Percentiles rank a stretch among this genome's conserved stretches.
Conservation (phyloP, 2,113 vertebrate genomes). For the Mesoclemmys tuberculata region DNA sequence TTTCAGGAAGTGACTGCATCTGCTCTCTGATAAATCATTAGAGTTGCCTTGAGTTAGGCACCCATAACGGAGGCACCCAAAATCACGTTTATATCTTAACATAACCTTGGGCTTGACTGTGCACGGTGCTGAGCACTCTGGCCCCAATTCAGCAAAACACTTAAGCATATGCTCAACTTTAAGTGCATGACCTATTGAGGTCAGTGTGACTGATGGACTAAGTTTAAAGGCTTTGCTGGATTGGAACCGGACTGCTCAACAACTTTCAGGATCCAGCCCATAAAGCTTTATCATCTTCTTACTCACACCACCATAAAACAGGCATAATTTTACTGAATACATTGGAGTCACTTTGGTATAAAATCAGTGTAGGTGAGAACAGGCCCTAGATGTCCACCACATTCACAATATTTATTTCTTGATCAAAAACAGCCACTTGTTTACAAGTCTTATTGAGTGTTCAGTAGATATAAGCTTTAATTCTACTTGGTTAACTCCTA, state of each 20-base stretch:
- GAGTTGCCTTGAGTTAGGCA: no score
- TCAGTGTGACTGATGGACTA: no score
- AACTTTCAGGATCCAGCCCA: no score
- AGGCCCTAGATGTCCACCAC: not conserved
- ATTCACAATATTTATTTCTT: not conserved
- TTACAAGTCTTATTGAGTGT: not conserved
- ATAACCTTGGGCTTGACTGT: no score
- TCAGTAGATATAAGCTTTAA: not conserved
- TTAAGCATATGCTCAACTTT: no score
- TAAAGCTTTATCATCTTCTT: not conserved
- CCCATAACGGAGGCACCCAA: no score
- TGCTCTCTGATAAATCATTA: not conserved
- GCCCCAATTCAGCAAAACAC: no score
- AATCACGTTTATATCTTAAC: no score
- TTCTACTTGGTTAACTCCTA: not conserved
- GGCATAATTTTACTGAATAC: not conserved
- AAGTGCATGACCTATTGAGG: no score
- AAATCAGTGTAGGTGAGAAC: not conserved
- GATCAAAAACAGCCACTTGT: not conserved
- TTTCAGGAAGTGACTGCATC: not conserved
- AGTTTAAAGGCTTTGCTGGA: no score
- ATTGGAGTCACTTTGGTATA: not conserved
- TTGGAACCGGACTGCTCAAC: no score
- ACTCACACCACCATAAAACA: not conserved
- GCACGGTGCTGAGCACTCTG: no score